Conservation (phyloP, 2,888 invertebrate genomes). For the Drosophila pseudotalamancana region DNA sequence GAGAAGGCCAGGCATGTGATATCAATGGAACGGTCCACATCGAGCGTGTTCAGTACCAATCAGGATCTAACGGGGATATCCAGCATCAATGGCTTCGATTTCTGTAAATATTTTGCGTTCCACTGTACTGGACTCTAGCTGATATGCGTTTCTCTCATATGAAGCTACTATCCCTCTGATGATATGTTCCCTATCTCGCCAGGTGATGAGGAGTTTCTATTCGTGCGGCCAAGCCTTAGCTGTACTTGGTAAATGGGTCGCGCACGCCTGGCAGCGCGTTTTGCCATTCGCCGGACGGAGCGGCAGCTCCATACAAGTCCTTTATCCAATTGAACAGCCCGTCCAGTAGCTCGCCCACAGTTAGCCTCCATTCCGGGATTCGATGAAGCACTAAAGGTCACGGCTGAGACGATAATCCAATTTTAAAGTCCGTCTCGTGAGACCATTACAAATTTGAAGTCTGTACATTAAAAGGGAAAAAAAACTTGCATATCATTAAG, state of each 20-base stretch:
- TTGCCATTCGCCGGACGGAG: not conserved
- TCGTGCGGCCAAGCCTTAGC: constrained; percentile 11
- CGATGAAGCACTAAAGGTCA: constrained; percentile 1
- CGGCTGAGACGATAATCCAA: not conserved
- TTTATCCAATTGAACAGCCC: too few relatives aligned
- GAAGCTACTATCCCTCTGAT: not conserved
- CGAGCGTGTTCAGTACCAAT: not conserved
- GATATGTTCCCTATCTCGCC: constrained; percentile 4
- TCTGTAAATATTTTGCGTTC: not conserved
- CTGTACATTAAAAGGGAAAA: not conserved
- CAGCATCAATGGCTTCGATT: not conserved
- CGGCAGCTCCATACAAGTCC: too few relatives aligned
- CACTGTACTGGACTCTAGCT: not conserved
- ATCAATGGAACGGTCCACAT: not conserved
- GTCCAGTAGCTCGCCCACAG: not conserved
- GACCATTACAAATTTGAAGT: not conserved
- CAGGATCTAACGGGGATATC: not conserved
- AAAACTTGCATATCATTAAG: not conserved
- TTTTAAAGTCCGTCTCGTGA: not conserved
- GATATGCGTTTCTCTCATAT: not conserved
- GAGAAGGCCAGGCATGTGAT: not conserved
- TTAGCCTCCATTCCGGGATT: not conserved
- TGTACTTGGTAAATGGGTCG: constrained; percentile 23
- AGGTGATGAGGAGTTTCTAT: not conserved
- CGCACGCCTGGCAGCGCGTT: not conserved